Base-by-base conservation (phyloP, 2,797 vertebrate species). In the Helicolenus hilgendorfi region DNA sequence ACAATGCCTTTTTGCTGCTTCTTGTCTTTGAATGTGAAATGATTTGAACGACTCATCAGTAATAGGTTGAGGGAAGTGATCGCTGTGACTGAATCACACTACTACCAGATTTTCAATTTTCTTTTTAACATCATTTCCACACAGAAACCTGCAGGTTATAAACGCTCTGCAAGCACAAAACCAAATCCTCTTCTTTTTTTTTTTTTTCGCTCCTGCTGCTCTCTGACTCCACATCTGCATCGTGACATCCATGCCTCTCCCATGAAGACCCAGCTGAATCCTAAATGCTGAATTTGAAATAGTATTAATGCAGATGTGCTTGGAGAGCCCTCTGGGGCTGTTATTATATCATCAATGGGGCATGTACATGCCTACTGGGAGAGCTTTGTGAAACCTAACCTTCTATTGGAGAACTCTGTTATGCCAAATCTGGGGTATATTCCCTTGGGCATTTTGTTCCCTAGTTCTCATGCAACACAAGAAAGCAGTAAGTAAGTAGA, bases 251-350 rank as follows among this genome's bases (percentile, higher is more conserved):
- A 36, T 77, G 38, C 64, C 22, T 60, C 70, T 68, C n/a, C 27
- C 72, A 63, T 65, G 49, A 77, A 67, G 75, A 81, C 69, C 82
- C 75, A 59, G 60, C 79, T 84, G 80, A 84, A 86, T 93, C n/a
- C 36, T 80, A 88, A 93, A 94, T 91, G 86, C 75, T 72, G 72
- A 86, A 89, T 86, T 86, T 89, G 45, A 88, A 85, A 83, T 77
- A 29, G 77, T 82, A 53, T 91, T 87, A 92, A 91, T 94, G 85
- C 86, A 91, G 85, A 96, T 90, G 67, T 89, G 70, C 36, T 71
- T 71, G 26, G 38, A 81, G 73, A 86, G 79, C 85, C 93, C 84
- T 84, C 35, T 29, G 87, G 91, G 90, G 74, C 76, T 67, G 72
- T 87, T 89, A 77, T 94, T 86, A 88, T 84, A 79, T 88, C 77